Evolutionary conservation across 2,797 vertebrate genomes (phyloP).

Genomic region (Trachops cirrhosus): DNA sequence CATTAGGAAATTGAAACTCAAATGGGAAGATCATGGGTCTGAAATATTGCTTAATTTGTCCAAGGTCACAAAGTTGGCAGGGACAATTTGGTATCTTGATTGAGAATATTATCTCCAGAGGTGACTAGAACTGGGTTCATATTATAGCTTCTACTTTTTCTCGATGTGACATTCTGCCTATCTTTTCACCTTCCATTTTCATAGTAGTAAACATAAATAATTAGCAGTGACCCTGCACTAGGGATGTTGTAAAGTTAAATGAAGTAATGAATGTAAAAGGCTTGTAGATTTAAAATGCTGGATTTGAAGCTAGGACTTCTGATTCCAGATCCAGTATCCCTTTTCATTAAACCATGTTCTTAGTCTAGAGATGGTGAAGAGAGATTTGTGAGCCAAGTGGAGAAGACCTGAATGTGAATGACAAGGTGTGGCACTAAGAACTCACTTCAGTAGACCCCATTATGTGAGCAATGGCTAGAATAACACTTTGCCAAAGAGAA

Average conservation of each 20-base stretch:
- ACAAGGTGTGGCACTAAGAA: background rate
- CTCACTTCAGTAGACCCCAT: background rate
- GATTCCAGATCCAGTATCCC: background rate
- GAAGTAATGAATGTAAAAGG: background rate
- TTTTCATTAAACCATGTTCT: background rate
- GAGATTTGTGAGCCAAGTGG: background rate
- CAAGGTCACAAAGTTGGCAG: background rate
- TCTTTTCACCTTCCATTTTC: background rate
- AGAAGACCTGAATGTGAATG: background rate
- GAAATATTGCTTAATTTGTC: background rate
- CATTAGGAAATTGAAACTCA: background rate
- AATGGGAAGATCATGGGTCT: background rate
- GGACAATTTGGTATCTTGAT: no score
- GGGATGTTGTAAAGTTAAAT: background rate
- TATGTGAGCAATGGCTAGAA: rapidly evolving
- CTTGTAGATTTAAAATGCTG: background rate
- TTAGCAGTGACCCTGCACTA: background rate
- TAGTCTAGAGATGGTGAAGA: background rate
- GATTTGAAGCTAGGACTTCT: background rate
- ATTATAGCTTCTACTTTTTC: background rate
- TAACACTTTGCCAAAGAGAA: background rate
- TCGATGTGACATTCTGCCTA: background rate
- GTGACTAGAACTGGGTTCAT: rapidly evolving
- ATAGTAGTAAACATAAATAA: background rate
- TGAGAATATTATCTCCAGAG: background rate